phyloP scores from a whole-genome alignment of 1,140 invertebrate genomes.

The Drosophila ironensis region DNA sequence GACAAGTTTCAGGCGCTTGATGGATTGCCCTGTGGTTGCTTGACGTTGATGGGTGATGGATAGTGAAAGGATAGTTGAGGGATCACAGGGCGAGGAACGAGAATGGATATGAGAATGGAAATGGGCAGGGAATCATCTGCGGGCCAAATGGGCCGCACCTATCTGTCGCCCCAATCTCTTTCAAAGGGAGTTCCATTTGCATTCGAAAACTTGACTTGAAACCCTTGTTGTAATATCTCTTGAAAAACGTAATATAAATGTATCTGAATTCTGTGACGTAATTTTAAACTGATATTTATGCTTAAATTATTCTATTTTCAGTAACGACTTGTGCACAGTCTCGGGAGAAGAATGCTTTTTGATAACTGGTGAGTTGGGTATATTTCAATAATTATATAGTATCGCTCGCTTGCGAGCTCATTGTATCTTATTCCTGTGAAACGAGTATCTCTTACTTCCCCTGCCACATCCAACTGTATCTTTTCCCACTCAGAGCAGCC shows the following conservation, averaged over 20 bases:
- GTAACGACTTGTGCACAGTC: too few species aligned
- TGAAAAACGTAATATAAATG: too few species aligned
- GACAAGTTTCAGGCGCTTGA: slow-evolving; percentile 56
- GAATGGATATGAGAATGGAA: neutral
- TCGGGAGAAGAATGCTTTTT: too few species aligned
- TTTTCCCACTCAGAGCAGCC: neutral
- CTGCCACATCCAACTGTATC: neutral
- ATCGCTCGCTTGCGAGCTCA: too few species aligned
- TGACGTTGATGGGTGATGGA: slow-evolving; percentile 45
- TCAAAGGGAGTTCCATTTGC: neutral
- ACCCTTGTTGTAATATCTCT: too few species aligned
- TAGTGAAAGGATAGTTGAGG: slow-evolving; percentile 45
- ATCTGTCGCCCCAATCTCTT: neutral
- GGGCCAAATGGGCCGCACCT: neutral
- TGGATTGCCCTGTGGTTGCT: slow-evolving; percentile 53
- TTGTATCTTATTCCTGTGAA: too few species aligned
- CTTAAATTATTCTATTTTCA: too few species aligned
- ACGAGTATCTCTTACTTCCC: neutral
- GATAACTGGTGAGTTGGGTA: too few species aligned
- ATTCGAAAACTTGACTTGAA: neutral
- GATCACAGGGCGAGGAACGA: slow-evolving; percentile 7
- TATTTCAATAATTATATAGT: too few species aligned
- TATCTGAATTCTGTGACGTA: too few species aligned
- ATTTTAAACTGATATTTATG: too few species aligned
- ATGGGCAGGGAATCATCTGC: neutral